Percentiles rank a stretch among this genome's conserved stretches.
Evolutionary conservation across 2,113 vertebrate genomes (phyloP).

Genomic region (Phaetusa simplex): DNA sequence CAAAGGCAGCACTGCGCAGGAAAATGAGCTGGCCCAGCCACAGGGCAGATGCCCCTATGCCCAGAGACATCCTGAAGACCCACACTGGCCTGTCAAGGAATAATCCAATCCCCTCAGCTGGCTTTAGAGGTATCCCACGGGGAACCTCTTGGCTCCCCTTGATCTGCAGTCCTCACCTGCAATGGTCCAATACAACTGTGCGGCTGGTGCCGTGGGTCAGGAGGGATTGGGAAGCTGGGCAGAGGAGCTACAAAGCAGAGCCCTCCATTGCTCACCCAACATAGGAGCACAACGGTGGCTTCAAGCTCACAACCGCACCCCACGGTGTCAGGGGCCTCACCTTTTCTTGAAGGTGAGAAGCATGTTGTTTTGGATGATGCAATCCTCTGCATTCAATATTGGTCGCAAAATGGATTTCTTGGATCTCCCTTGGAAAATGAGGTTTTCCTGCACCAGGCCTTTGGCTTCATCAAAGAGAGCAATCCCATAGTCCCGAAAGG

Average conservation of each 20-base stretch:
- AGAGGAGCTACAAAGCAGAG: not conserved
- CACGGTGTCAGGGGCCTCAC: not conserved
- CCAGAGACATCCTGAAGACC: not conserved
- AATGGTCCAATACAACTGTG: rapidly evolving
- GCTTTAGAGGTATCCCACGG: not conserved
- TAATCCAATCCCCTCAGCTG: not conserved
- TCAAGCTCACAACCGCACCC: not conserved
- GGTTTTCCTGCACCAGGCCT: constrained; percentile 87
- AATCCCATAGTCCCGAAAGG: constrained; percentile 82
- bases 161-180: not conserved
- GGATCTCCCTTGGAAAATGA: constrained; percentile 86
- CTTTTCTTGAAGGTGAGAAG: constrained; percentile 78
- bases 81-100: not conserved
- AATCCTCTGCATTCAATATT: constrained; percentile 73
- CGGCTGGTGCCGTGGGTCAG: not conserved
- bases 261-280: not conserved
- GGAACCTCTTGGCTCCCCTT: not conserved
- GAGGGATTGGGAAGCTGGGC: not conserved
- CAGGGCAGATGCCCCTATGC: not conserved
- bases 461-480: constrained; percentile 81
- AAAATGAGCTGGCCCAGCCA: not conserved
- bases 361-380: constrained; percentile 82
- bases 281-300: not conserved
- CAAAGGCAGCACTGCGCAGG: not conserved
- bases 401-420: constrained; percentile 80